These are phyloP conservation scores for Euura lappo DNA, from an alignment of 1,140 invertebrate species.

Conservation along the genomic window DNA sequence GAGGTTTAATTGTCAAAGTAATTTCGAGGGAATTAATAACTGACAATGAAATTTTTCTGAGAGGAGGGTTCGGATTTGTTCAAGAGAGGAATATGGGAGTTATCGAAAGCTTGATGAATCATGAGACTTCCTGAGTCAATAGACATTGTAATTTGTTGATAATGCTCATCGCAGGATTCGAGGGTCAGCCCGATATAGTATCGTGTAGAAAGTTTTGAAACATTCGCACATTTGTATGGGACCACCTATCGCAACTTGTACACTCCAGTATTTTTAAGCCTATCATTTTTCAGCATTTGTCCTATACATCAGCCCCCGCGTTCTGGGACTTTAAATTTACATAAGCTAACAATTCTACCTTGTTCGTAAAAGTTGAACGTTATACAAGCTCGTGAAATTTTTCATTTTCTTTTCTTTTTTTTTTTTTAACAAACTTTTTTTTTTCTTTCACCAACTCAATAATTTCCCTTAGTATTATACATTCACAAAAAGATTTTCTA, in stretches of 20 bases:
- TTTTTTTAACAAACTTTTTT: neutral
- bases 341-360: constrained; percentile 44
- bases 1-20: neutral
- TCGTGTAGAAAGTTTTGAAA: constrained; percentile 33
- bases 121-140: too few species aligned
- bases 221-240: constrained; percentile 36
- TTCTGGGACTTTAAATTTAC: constrained; percentile 38
- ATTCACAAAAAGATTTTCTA: too few species aligned
- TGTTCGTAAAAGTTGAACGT: neutral
- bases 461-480: too few species aligned
- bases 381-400: neutral
- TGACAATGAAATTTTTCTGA: neutral
- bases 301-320: constrained; percentile 46
- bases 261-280: constrained; percentile 59
- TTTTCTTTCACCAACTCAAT: neutral
- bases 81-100: too few species aligned
- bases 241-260: constrained; percentile 54
- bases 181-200: neutral
- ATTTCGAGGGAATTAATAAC: neutral
- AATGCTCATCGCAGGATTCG: too few species aligned
- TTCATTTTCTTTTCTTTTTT: neutral
- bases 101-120: too few species aligned
- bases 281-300: constrained; percentile 59
- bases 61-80: neutral
- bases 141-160: too few species aligned